Percentiles rank a stretch among this genome's conserved stretches.
Conservation (phyloP, 2,888 invertebrate species). For the Dione juno region DNA sequence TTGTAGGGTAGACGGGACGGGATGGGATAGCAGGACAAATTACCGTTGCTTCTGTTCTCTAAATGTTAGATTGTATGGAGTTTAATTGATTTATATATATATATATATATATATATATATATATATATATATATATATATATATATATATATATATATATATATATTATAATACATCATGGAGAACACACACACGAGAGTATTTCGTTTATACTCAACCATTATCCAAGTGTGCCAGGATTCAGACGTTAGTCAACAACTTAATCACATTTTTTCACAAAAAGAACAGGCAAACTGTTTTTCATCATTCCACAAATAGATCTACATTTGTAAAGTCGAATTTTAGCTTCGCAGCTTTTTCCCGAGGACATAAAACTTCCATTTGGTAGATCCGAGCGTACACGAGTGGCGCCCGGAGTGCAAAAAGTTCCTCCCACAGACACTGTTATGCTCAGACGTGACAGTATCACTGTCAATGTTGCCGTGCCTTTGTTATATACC, state of each 20-base stretch:
- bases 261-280: not conserved
- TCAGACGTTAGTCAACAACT: not conserved
- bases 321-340: slow-evolving; percentile 8
- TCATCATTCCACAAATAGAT: not conserved
- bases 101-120: too few relatives aligned
- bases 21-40: not conserved
- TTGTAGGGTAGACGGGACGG: not conserved
- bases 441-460: slow-evolving; percentile 20
- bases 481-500: slow-evolving; percentile 11
- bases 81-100: too few relatives aligned
- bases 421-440: slow-evolving; percentile 14
- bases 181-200: too few relatives aligned
- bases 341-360: slow-evolving; percentile 17
- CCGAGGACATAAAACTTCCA: slow-evolving; percentile 16
- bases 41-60: not conserved
- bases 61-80: not conserved
- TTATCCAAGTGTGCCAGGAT: too few relatives aligned
- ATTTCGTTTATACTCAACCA: too few relatives aligned
- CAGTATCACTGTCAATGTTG: slow-evolving; percentile 36
- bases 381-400: slow-evolving; percentile 17
- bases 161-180: too few relatives aligned
- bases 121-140: too few relatives aligned
- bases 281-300: not conserved
- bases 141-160: too few relatives aligned
- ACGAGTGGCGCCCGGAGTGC: slow-evolving; percentile 3